phyloP scores from a whole-genome alignment of 2,113 vertebrate species.

The Halichoerus grypus region DNA sequence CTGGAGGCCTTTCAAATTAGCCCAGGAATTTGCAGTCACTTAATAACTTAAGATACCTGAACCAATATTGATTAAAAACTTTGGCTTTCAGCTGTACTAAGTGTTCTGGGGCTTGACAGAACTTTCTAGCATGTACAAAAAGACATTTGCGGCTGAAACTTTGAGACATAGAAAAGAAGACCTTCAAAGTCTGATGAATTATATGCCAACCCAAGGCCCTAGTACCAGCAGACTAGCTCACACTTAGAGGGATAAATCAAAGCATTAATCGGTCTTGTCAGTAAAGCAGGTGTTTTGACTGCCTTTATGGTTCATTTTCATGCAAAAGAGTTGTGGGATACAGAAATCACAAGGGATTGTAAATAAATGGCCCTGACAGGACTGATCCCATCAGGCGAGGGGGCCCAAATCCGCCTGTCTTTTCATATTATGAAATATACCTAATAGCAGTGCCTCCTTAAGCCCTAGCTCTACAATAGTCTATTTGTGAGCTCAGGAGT shows the following conservation, averaged over 20 bases:
- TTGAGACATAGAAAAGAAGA: slow-evolving; percentile 78
- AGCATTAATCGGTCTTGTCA: slow-evolving; percentile 90
- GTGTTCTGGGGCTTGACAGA: slow-evolving; percentile 60
- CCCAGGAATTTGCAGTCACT: slow-evolving; percentile 79
- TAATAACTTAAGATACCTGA: slow-evolving; percentile 58
- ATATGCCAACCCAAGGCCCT: slow-evolving; percentile 80
- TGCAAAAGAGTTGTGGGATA: slow-evolving; percentile 87
- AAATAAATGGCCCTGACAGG: slow-evolving; percentile 90
- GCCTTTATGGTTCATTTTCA: slow-evolving; percentile 90
- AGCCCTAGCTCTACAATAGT: slow-evolving; percentile 79
- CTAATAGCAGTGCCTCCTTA: slow-evolving; percentile 82
- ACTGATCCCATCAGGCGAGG: slow-evolving; percentile 87
- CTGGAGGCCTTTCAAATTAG: slow-evolving; percentile 59
- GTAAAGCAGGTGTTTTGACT: slow-evolving; percentile 91
- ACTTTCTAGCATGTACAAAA: slow-evolving; percentile 84
- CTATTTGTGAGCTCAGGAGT: slow-evolving; percentile 77
- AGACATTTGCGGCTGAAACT: slow-evolving; percentile 81
- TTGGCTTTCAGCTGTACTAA: slow-evolving; percentile 79
- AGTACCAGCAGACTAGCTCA: slow-evolving; percentile 78
- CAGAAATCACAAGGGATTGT: slow-evolving; percentile 89
- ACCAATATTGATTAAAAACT: slow-evolving; percentile 50
- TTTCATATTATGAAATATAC: slow-evolving; percentile 90
- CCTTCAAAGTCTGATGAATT: slow-evolving; percentile 87
- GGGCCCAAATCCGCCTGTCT: slow-evolving; percentile 88
- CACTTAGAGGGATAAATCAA: slow-evolving; percentile 87